Conservation (phyloP, 2,797 vertebrate genomes). For the Cryptoblepharus egeriae region DNA sequence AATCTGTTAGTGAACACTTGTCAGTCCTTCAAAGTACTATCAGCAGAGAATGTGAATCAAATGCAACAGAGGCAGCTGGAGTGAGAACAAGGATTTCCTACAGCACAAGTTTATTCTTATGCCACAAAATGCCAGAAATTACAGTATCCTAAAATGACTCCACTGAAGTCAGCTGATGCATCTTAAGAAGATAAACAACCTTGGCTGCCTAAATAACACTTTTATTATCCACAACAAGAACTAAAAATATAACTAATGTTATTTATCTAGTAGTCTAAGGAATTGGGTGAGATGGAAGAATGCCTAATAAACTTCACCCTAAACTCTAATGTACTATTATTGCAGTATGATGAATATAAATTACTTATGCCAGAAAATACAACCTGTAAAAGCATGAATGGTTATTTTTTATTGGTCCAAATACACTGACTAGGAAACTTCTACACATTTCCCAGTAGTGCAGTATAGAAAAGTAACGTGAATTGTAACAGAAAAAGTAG, state of each 20-base stretch:
- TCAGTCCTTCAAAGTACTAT: neutral
- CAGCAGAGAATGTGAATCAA: neutral
- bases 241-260: neutral
- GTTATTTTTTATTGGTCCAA: neutral
- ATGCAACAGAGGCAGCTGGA: neutral
- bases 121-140: neutral
- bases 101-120: neutral
- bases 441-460: neutral
- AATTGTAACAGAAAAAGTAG: neutral
- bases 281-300: neutral
- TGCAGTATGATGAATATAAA: neutral
- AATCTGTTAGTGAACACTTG: accelerated
- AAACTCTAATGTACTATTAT: neutral
- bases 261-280: neutral
- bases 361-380: neutral
- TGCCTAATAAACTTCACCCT: neutral
- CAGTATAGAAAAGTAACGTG: neutral
- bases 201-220: neutral
- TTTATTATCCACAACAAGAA: neutral
- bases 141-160: neutral
- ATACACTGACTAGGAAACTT: neutral
- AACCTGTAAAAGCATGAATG: no score
- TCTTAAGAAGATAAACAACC: neutral
- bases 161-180: neutral
- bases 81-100: neutral